Evolutionary conservation across 2,888 invertebrate species (phyloP).

Genomic region (Drosophila anomalata): DNA sequence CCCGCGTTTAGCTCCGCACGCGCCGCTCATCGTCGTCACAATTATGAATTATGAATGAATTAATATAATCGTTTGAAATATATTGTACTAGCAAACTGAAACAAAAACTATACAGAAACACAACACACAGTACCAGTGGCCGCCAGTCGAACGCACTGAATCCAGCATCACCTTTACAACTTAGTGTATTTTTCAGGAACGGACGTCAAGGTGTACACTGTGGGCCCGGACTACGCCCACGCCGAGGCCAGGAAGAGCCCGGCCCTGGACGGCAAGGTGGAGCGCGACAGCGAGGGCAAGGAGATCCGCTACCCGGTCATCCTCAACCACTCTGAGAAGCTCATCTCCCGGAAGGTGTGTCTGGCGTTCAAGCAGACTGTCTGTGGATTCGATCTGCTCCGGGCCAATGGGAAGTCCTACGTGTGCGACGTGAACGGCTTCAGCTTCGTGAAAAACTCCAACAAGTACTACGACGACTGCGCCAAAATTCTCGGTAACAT

Average conservation of each 20-base stretch:
- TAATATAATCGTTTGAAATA: conserved; percentile 1
- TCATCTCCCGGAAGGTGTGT: conserved; percentile 98
- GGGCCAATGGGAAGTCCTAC: conserved; percentile 99
- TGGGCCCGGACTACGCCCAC: conserved; percentile 99
- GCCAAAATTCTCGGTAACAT: conserved; percentile 99
- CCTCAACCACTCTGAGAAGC: conserved; percentile 97
- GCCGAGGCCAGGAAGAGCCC: conserved; percentile 99
- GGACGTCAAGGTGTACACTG: conserved; percentile 96
- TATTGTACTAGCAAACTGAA: neutral
- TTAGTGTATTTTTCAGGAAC: conserved; percentile 86
- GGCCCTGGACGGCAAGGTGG: conserved; percentile 98
- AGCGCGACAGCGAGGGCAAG: conserved; percentile 98
- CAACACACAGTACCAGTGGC: conserved; percentile 51
- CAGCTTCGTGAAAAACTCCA: conserved; percentile 99
- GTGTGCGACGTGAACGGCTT: conserved; percentile 99
- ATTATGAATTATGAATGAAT: neutral
- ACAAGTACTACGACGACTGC: conserved; percentile 99
- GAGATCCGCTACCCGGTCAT: conserved; percentile 99
- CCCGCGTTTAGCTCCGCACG: conserved; percentile 47
- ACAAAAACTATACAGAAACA: conserved; percentile 8
- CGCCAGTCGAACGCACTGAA: conserved; percentile 79
- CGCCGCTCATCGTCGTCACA: conserved; percentile 48
- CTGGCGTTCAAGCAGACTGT: conserved; percentile 98
- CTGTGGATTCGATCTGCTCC: conserved; percentile 98
- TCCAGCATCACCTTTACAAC: conserved; percentile 84